Percentiles rank a stretch among this genome's conserved stretches.
phyloP scores from a whole-genome alignment of 2,113 vertebrate species.

The Stomatorhinus ivindoensis region DNA sequence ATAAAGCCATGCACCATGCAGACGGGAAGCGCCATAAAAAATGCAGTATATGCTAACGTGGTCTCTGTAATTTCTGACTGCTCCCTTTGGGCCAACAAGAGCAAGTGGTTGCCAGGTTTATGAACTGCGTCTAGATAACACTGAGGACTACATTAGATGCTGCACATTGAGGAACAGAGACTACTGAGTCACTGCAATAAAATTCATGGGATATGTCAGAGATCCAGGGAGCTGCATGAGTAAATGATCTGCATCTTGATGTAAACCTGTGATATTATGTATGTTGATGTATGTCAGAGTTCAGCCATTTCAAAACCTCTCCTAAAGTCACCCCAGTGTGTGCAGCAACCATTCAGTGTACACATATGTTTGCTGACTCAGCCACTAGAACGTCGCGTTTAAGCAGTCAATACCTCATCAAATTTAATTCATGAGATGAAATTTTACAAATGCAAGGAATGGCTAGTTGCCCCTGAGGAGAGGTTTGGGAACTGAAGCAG shows the following conservation, averaged over 20 bases:
- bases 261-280: not conserved
- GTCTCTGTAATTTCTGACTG: not conserved
- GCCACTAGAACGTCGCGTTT: not conserved
- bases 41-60: not conserved
- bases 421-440: not conserved
- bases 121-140: not conserved
- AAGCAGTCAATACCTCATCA: not conserved
- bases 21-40: slow-evolving; percentile 27
- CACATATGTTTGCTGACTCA: not conserved
- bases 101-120: not conserved
- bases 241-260: not conserved
- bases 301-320: not conserved
- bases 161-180: not conserved
- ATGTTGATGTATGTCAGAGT: not conserved
- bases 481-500: not conserved
- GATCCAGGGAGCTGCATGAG: not conserved
- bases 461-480: not conserved
- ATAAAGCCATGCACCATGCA: slow-evolving; percentile 38
- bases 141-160: not conserved
- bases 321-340: not conserved
- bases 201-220: not conserved
- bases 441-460: not conserved
- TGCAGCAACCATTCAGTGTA: not conserved
- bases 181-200: not conserved
- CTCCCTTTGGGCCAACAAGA: not conserved